Conservation (phyloP, 2,797 vertebrate species). For the Melanotaenia trifasciata region DNA sequence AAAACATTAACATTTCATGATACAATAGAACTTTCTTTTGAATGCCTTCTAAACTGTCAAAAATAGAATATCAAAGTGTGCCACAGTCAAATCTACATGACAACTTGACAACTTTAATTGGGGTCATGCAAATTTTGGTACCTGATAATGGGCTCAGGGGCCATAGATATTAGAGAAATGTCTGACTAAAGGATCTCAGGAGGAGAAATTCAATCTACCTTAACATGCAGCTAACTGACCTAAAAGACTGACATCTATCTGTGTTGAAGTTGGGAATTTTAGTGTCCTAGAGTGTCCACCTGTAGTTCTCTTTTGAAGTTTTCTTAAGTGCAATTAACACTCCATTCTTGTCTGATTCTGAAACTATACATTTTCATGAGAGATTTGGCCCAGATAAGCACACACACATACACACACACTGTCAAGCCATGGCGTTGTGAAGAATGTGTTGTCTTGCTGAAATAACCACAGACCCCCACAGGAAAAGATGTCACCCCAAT, state of each 20-base stretch:
- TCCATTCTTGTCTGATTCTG: too few species aligned
- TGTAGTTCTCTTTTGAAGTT: not conserved
- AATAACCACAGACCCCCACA: not conserved
- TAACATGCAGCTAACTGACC: constrained; percentile 1
- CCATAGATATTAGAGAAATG: constrained; percentile 6
- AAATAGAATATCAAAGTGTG: constrained; percentile 33
- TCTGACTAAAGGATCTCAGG: constrained; percentile 26
- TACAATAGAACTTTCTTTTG: not conserved
- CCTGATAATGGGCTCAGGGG: constrained; percentile 42
- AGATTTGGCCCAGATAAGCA: too few species aligned
- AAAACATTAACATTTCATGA: not conserved
- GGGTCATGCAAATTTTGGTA: constrained; percentile 55
- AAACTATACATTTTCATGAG: too few species aligned
- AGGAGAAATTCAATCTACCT: constrained; percentile 25
- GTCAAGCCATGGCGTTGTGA: too few species aligned
- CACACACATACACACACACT: too few species aligned
- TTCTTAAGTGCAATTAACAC: too few species aligned
- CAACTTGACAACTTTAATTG: constrained; percentile 47
- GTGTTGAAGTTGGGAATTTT: not conserved
- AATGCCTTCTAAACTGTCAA: not conserved
- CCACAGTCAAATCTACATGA: constrained; percentile 25
- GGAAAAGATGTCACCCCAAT: too few species aligned
- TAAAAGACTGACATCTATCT: not conserved
- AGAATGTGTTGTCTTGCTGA: not conserved
- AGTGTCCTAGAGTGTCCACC: not conserved